Base-by-base conservation (phyloP, 2,113 vertebrate species). In the Illadopsis cleaveri region DNA sequence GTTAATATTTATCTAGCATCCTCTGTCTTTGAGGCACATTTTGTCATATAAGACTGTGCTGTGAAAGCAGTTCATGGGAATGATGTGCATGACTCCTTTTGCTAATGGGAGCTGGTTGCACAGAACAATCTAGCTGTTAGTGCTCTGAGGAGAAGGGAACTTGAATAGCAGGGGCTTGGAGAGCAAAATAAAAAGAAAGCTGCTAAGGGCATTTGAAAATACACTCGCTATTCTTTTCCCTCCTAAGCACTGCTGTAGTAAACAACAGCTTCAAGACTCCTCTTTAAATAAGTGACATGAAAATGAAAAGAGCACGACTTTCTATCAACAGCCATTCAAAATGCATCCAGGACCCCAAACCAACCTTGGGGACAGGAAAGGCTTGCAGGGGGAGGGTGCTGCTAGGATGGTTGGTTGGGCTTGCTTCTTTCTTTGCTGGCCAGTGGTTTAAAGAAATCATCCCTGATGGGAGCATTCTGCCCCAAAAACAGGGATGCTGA, bases 101-200 rank as follows among this genome's bases (percentile, higher is more conserved):
- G 94, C 95, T 96, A 96, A 94, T 95, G 94, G 96, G 93, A 96
- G 90, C 88, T 93, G 90, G 76, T 72, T 61, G 92, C 94, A 91
- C 61, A 86, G 94, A 96, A 96, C 96, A 94, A 96, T 96, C 95
- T 90, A 96, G 96, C 80, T 96, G 95, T 91, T 97, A 96, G 90
- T 86, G 96, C 86, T 95, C 95, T 91, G 82, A 95, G 76, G 76
- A 96, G 84, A 93, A 92, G 60, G 64, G 80, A 96, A 91, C 75
- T 91, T 95, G 93, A 97, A 96, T 95, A 96, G 96, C 96, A 89
- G 78, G 47, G 93, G 66, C 84, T 97, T 86, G 83, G 81, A 95
- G 86, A 96, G 78, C 54, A 90, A 97, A 97, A 95, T 77, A 89
- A 93, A 96, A 94, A 95, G 93, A 66, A 96, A 95, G 93, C 86